phyloP scores from a whole-genome alignment of 92 coral and sea anemone species.

The Pocillopora grandis region DNA sequence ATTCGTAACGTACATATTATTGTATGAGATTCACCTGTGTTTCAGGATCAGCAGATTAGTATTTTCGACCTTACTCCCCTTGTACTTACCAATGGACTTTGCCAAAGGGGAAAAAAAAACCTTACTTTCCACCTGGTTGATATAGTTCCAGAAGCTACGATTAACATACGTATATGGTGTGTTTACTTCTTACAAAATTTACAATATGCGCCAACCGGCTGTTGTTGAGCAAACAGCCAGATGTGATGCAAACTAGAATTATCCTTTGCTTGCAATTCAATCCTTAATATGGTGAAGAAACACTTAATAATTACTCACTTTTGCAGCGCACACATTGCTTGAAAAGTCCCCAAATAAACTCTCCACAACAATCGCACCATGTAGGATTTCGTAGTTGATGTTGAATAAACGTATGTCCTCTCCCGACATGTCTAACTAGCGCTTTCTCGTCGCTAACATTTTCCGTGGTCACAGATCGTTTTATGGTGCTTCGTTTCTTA shows the following conservation, averaged over 20 bases:
- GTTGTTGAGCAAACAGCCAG: not conserved
- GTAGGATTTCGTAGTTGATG: slow-evolving; percentile 83
- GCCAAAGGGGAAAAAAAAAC: no score
- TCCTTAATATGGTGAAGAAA: not conserved
- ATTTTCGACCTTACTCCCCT: no score
- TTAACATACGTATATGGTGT: no score
- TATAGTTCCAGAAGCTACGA: no score
- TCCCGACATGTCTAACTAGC: slow-evolving; percentile 59
- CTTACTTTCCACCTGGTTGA: no score
- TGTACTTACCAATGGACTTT: no score
- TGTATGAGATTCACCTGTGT: no score
- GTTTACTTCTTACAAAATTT: no score
- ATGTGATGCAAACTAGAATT: not conserved
- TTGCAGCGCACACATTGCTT: slow-evolving; percentile 95
- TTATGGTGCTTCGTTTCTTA: slow-evolving; percentile 67
- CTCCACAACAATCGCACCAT: slow-evolving; percentile 99
- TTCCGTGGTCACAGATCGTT: slow-evolving; percentile 62
- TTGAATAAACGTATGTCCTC: slow-evolving; percentile 88
- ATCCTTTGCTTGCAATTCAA: not conserved
- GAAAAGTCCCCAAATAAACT: slow-evolving; percentile 95
- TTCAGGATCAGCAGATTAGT: no score
- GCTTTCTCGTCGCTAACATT: slow-evolving; percentile 71
- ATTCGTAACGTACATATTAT: no score
- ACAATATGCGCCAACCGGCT: not conserved
- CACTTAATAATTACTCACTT: slow-evolving; percentile 69